Evolutionary conservation across 2,888 invertebrate species (phyloP), one percentile per base, ranked within the genome.

Genomic region (Muscina levida): DNA sequence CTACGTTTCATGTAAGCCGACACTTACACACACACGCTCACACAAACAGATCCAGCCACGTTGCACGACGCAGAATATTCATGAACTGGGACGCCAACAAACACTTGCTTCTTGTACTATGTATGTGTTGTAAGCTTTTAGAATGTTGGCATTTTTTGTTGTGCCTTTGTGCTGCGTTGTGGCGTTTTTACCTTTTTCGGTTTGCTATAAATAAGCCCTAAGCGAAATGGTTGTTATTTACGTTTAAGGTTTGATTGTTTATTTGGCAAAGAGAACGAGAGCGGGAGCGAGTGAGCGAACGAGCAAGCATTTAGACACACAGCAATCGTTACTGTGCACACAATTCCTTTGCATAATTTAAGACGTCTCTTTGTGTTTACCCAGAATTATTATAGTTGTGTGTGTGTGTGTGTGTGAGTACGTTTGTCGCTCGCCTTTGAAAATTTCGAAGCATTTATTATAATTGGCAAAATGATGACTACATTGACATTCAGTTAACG

Each of bases 341-440:
- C 37, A 42, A 62, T 39, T 67, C 44, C 59, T 31, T 53, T 72
- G 67, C 53, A 77, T 73, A 65, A 70, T 80, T 70, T 51, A 65
- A 42, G 56, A 24, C 57, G 19, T 70, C n/a, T 80, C 66, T 42
- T 59, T 17, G 31, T 24, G 2, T 19, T 70, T 17, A 42, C 44
- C 15, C 31, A 31, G 31, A 5, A 31, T 3, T 8, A 31, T 5
- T 5, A 8, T 31, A 31, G 31, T 8, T 5, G 2, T 22, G 51
- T 19, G 5, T 51, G 15, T 48, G 15, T 19, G 5, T 51, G 15
- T 48, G 15, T n/a, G n/a, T n/a, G n/a, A n/a, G n/a, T n/a, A n/a
- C n/a, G n/a, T 48, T 15, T 48, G 19, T 51, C 5, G 17, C n/a
- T 51, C 22, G 4, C 8, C 48, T 4, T 31, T 31, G 3, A 31